Evolutionary conservation across 30 jellyfish, hydroid and myxozoan genomes (phyloP).

Genomic region (Hydractinia symbiolongicarpus): DNA sequence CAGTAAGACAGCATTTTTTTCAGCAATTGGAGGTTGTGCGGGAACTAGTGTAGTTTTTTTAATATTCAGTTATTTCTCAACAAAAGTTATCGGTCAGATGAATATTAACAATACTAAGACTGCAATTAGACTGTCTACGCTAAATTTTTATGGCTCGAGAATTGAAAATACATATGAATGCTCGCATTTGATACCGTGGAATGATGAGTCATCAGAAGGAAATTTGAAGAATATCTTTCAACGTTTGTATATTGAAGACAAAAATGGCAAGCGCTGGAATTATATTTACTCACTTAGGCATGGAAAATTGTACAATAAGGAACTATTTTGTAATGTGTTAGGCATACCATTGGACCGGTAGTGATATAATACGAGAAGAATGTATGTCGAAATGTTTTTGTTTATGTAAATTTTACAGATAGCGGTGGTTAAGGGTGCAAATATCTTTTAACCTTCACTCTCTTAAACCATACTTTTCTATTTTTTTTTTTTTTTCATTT

Average conservation of each 20-base stretch:
- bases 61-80: slow-evolving; percentile 24
- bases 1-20: not conserved
- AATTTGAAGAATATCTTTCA: slow-evolving; percentile 15
- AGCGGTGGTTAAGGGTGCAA: no score
- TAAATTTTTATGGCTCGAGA: slow-evolving; percentile 32
- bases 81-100: slow-evolving; percentile 35
- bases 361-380: not conserved
- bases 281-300: slow-evolving; percentile 26
- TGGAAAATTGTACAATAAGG: slow-evolving; percentile 18
- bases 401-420: no score
- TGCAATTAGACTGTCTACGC: slow-evolving; percentile 9
- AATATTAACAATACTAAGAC: slow-evolving; percentile 6
- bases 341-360: slow-evolving; percentile 22
- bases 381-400: no score
- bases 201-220: not conserved
- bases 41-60: slow-evolving; percentile 23
- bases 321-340: not conserved
- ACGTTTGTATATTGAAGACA: slow-evolving; percentile 4
- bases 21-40: slow-evolving; percentile 17
- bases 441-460: no score
- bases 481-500: no score
- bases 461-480: no score
- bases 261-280: not conserved
- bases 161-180: not conserved
- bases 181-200: slow-evolving; percentile 5